Percentiles rank a stretch among this genome's conserved stretches.
Conservation (phyloP, 1,140 invertebrate genomes). For the Bombus superbus region DNA sequence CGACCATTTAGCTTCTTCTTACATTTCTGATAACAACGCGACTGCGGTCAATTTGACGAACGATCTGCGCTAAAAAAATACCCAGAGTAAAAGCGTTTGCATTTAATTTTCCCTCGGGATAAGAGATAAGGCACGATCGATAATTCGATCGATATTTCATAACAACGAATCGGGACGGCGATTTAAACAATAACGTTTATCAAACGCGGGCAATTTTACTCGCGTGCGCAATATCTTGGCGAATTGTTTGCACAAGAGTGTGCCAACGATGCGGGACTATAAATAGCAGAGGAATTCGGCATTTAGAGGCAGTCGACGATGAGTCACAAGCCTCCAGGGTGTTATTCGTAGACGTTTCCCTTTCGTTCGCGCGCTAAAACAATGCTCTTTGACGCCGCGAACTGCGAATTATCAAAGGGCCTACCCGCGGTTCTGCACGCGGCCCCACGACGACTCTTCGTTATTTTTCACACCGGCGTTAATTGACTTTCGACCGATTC, state of each 20-base stretch:
- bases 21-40: neutral
- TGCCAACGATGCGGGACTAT: neutral
- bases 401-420: conserved; percentile 5
- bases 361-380: conserved; percentile 18
- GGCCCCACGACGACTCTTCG: conserved; percentile 5
- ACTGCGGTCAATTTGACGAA: too few species aligned
- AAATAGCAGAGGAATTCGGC: conserved; percentile 32
- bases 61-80: neutral
- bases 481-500: conserved; percentile 47
- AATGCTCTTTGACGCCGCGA: conserved; percentile 41
- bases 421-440: neutral
- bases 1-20: neutral
- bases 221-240: neutral
- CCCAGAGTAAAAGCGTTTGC: too few species aligned
- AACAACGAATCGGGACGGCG: neutral
- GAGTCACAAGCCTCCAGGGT: conserved; percentile 23
- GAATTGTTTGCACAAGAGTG: neutral
- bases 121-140: neutral
- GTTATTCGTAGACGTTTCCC: neutral
- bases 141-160: neutral
- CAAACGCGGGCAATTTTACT: too few species aligned
- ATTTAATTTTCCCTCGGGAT: neutral
- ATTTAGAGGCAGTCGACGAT: conserved; percentile 16
- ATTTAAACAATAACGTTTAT: too few species aligned
- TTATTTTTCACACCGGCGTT: conserved; percentile 50